Conservation (phyloP, 2,888 invertebrate genomes). For the Meliscaeva auricollis region DNA sequence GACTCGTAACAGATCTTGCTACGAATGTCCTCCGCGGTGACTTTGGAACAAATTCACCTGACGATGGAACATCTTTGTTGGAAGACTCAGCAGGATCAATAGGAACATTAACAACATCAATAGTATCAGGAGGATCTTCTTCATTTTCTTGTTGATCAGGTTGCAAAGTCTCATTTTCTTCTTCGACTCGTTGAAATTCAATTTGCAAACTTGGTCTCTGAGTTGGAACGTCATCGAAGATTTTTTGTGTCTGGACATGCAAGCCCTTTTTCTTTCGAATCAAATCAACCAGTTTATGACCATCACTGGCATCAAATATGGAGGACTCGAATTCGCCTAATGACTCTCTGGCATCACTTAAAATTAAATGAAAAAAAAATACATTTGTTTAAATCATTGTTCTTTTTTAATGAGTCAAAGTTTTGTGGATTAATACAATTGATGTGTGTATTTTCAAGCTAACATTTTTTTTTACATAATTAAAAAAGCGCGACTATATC, state of each 20-base stretch:
- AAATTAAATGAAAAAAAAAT: neutral
- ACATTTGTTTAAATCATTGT: neutral
- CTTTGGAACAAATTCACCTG: neutral
- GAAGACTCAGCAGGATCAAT: too few species aligned
- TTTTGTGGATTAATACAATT: too few species aligned
- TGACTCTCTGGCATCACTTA: slow-evolving; percentile 42
- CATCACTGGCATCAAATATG: slow-evolving; percentile 64
- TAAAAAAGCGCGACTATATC: too few species aligned
- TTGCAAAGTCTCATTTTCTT: slow-evolving; percentile 20
- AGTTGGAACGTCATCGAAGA: slow-evolving; percentile 53
- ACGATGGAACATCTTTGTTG: neutral
- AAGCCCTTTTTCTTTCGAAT: slow-evolving; percentile 68
- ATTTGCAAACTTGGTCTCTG: slow-evolving; percentile 60
- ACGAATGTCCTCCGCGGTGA: neutral
- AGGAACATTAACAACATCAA: too few species aligned
- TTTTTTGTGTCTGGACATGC: slow-evolving; percentile 43
- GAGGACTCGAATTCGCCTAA: slow-evolving; percentile 62
- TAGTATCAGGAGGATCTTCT: too few species aligned
- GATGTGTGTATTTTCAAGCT: too few species aligned
- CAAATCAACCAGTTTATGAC: slow-evolving; percentile 61
- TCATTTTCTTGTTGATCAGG: neutral
- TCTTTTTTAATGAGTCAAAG: too few species aligned
- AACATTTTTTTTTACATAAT: too few species aligned
- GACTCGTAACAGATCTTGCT: slow-evolving; percentile 17
- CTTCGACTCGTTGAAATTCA: slow-evolving; percentile 53